Base-by-base conservation (phyloP, 1,140 invertebrate species). In the Dysdera silvatica region DNA sequence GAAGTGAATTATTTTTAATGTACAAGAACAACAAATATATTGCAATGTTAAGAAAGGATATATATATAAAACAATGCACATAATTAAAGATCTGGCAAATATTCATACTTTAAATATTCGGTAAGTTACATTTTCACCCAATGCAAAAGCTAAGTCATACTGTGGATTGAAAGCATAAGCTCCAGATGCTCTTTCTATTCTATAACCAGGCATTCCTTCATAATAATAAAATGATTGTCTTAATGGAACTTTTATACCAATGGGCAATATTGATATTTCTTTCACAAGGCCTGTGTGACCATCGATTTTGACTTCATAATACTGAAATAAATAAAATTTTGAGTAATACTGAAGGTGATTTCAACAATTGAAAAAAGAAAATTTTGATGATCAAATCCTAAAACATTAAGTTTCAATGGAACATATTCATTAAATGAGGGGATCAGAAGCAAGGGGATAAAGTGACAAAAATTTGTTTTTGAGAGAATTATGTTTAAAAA, bases 241-340 rank as follows among this genome's bases (percentile, higher is more conserved):
- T 5, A 71, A 29, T 8, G 52, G 41, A 20, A 62, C 45, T 40
- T 29, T 20, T 20, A 23, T 37, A 4, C 35, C 54, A 45, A n/a
- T 60, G 14, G 54, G 71, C 12, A 70, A 55, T 12, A 76, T 49
- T 56, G 80, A 74, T 6, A 69, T 71, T 52, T 78, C 71, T 48
- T 75, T 68, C 7, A 79, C 16, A 0, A 76, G 67, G 12, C 78
- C 78, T 8, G 72, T 76, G 2, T 59, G 48, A 12, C 66, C 70
- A 62, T 78, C 74, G 47, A 78, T 69, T 26, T 66, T 24, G 45
- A 69, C 40, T 59, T 63, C 24, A 2, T 52, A 29, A 26, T 53
- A 51, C 63, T 65, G 29, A 31, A 56, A 53, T 26, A 23, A 56
- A 41, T 26, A 56, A 37, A 14, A 37, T 37, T 10, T 37, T 37